Evolutionary conservation across 1,140 invertebrate species (phyloP).

Genomic region (Drosophila quadrilineata): DNA sequence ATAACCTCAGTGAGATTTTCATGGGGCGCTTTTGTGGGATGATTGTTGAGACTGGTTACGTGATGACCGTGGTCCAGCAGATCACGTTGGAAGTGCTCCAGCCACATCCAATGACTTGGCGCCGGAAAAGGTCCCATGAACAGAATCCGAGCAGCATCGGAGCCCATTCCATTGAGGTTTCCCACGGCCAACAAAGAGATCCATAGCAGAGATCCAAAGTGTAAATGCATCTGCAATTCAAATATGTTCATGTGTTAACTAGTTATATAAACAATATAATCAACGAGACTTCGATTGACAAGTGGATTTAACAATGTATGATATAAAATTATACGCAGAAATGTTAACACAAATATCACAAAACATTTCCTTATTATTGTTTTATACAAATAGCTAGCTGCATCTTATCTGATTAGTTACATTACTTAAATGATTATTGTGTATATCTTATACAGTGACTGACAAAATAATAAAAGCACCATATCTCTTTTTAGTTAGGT

Average conservation of each 20-base stretch:
- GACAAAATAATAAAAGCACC: too few species aligned
- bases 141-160: constrained; percentile 58
- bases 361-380: constrained; percentile 23
- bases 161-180: not conserved
- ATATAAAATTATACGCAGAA: constrained; percentile 1
- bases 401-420: too few species aligned
- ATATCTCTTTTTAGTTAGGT: too few species aligned
- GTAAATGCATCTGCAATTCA: constrained; percentile 66
- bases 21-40: constrained; percentile 79
- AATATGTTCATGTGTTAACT: constrained; percentile 41
- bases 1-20: constrained; percentile 82
- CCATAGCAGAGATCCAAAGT: constrained; percentile 34
- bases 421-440: too few species aligned
- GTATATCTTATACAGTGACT: too few species aligned
- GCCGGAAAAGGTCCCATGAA: constrained; percentile 80
- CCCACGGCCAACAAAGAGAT: constrained; percentile 29
- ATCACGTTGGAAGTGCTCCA: constrained; percentile 83
- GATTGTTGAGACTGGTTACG: constrained; percentile 84
- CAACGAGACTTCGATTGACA: constrained; percentile 18
- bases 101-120: constrained; percentile 83
- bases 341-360: constrained; percentile 3
- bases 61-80: constrained; percentile 84
- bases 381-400: not conserved
- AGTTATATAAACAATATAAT: constrained; percentile 36
- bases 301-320: constrained; percentile 13